Conservation (phyloP, 2,888 invertebrate genomes). For the Lysandra coridon region DNA sequence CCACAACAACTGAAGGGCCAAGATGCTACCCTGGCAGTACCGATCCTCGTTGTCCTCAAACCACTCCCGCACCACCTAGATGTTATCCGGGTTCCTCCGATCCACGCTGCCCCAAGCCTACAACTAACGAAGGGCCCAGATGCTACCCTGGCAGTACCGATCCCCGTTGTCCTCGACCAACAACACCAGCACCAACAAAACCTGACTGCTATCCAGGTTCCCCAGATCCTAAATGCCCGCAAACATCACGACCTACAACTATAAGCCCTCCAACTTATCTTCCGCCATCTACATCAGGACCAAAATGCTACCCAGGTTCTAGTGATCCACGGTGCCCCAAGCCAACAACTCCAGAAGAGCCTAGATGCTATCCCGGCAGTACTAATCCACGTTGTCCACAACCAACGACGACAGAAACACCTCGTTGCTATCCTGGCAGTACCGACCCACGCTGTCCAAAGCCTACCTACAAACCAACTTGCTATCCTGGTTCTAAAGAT, state of each 20-base stretch:
- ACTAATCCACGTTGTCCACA: constrained; percentile 50
- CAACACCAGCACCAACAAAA: constrained; percentile 41
- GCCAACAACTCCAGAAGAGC: constrained; percentile 43
- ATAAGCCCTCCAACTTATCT: constrained; percentile 44
- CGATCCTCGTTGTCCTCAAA: constrained; percentile 34
- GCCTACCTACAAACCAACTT: constrained; percentile 41
- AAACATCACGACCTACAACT: constrained; percentile 45
- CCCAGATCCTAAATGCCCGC: constrained; percentile 50
- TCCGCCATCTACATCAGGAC: constrained; percentile 42
- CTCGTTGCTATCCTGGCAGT: constrained; percentile 44
- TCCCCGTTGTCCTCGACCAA: constrained; percentile 52
- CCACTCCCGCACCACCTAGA: constrained; percentile 42
- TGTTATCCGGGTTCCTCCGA: constrained; percentile 57
- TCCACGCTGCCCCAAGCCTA: constrained; percentile 52
- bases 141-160: constrained; percentile 57
- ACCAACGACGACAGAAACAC: constrained; percentile 37
- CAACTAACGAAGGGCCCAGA: constrained; percentile 50
- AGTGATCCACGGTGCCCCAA: constrained; percentile 49
- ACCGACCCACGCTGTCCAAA: constrained; percentile 53
- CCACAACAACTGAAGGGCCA: constrained; percentile 33
- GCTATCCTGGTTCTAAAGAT: constrained; percentile 46
- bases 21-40: constrained; percentile 34
- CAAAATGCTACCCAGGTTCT: constrained; percentile 53
- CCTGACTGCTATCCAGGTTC: constrained; percentile 54
- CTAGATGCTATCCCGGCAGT: constrained; percentile 39